A percentile compares a stretch with the other conserved stretches of the same genome.
Evolutionary conservation across 2,797 vertebrate species (phyloP).

Genomic region (Parauchenoglanis punctatus): DNA sequence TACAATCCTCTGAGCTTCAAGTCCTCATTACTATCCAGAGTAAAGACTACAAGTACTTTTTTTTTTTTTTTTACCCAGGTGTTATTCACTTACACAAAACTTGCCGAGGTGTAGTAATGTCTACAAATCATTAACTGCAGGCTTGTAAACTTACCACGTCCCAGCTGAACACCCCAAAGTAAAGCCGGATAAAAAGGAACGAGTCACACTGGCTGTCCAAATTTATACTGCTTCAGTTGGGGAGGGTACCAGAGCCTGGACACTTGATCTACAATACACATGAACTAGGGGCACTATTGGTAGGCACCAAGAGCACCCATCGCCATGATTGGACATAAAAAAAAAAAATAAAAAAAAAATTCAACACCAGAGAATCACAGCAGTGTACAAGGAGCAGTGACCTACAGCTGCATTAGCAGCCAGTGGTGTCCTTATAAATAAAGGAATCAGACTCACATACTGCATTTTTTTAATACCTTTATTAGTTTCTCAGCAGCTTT

Average conservation of each 20-base stretch:
- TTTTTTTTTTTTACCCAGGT: background rate
- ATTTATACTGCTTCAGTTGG: constrained; percentile 70
- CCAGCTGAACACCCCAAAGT: constrained; percentile 58
- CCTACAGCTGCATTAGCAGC: constrained; percentile 52
- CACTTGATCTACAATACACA: constrained; percentile 45
- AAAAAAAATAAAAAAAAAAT: constrained; percentile 11
- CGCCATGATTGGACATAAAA: constrained; percentile 64
- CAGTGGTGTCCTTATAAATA: constrained; percentile 39
- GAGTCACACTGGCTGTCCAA: constrained; percentile 56
- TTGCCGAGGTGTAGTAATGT: background rate
- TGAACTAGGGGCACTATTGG: constrained; percentile 67
- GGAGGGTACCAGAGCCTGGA: constrained; percentile 60
- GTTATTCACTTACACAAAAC: background rate
- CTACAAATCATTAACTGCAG: background rate
- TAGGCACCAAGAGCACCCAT: constrained; percentile 45
- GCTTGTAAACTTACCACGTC: constrained; percentile 54
- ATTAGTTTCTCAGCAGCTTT: constrained; percentile 81
- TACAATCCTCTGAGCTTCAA: background rate
- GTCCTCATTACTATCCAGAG: no score
- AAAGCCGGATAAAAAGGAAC: constrained; percentile 72
- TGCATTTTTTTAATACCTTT: constrained; percentile 76
- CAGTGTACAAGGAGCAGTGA: constrained; percentile 37
- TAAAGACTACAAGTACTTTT: background rate
- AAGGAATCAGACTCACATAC: constrained; percentile 39
- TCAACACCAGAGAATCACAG: background rate